phyloP scores from a whole-genome alignment of 2,888 invertebrate species.

The Drosophila kambysellisi region DNA sequence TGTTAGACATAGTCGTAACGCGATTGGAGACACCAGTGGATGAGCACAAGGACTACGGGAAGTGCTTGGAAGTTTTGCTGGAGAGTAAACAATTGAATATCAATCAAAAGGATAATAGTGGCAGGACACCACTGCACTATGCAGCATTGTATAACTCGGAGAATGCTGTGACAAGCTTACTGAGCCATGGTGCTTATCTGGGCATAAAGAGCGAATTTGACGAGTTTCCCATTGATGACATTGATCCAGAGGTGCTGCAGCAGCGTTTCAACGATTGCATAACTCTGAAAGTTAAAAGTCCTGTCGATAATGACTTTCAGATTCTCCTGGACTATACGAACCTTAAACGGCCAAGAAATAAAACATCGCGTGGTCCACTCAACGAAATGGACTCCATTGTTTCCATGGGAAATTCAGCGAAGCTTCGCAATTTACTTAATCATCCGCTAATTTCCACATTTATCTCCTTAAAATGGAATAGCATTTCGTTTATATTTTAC shows the following conservation, averaged over 20 bases:
- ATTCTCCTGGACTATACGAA: conserved; percentile 90
- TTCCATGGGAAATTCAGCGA: conserved; percentile 89
- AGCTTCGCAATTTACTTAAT: conserved; percentile 88
- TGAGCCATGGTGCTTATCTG: conserved; percentile 90
- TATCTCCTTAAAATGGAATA: conserved; percentile 91
- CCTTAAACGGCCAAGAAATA: conserved; percentile 86
- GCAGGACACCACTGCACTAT: conserved; percentile 90
- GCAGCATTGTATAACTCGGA: conserved; percentile 89
- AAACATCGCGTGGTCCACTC: conserved; percentile 88
- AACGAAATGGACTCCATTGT: conserved; percentile 23
- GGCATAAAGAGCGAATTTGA: conserved; percentile 88
- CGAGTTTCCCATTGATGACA: conserved; percentile 90
- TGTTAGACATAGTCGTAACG: conserved; percentile 15
- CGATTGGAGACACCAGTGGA: conserved; percentile 10
- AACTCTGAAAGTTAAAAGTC: conserved; percentile 86
- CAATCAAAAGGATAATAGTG: conserved; percentile 88
- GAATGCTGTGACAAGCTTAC: conserved; percentile 87
- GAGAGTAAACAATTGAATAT: conserved; percentile 87
- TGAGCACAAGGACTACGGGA: conserved; percentile 85
- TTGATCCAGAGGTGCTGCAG: conserved; percentile 89
- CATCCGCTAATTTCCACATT: conserved; percentile 93
- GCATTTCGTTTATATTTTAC: conserved; percentile 62
- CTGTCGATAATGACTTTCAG: conserved; percentile 89
- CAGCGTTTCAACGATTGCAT: conserved; percentile 91
- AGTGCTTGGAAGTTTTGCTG: conserved; percentile 88